A percentile compares a stretch with the other conserved stretches of the same genome.
phyloP scores from a whole-genome alignment of 1,140 invertebrate genomes.

The Notospermus geniculatus region DNA sequence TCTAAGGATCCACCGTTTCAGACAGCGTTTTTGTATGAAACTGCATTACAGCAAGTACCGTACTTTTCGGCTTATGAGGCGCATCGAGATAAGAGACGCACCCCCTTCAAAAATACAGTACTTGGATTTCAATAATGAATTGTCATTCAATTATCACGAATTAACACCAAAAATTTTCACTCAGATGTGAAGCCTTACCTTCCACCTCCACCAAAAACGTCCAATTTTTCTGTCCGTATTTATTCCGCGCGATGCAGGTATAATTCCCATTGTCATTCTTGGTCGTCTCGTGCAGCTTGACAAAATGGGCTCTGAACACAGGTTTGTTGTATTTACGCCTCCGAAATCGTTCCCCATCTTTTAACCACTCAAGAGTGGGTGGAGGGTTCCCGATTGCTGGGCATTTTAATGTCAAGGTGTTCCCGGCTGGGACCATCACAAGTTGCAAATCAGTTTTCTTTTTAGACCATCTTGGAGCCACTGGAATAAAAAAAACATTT shows the following conservation, averaged over 20 bases:
- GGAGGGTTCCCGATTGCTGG: slow-evolving; percentile 68
- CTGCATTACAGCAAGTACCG: too few species aligned
- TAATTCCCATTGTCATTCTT: slow-evolving; percentile 76
- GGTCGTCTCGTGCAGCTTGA: slow-evolving; percentile 31
- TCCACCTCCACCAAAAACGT: slow-evolving; percentile 71
- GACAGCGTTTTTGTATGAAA: too few species aligned
- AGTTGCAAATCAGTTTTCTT: slow-evolving; percentile 56
- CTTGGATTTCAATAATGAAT: too few species aligned
- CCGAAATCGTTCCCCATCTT: slow-evolving; percentile 62
- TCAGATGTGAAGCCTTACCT: too few species aligned
- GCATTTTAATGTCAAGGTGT: slow-evolving; percentile 66
- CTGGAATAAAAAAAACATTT: slow-evolving; percentile 11
- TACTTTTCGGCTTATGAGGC: too few species aligned
- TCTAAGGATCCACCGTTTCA: too few species aligned
- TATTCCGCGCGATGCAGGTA: slow-evolving; percentile 80
- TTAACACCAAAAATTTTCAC: too few species aligned
- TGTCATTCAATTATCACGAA: too few species aligned
- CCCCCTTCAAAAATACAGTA: too few species aligned
- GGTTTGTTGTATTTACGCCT: neutral
- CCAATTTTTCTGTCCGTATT: slow-evolving; percentile 72
- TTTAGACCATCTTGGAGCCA: slow-evolving; percentile 35
- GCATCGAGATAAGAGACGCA: too few species aligned
- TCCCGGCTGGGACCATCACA: slow-evolving; percentile 68
- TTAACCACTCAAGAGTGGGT: slow-evolving; percentile 77
- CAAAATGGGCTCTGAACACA: slow-evolving; percentile 6